These are phyloP conservation scores for Pollenia angustigena DNA, from an alignment of 2,888 invertebrate genomes.

Conservation along the genomic window DNA sequence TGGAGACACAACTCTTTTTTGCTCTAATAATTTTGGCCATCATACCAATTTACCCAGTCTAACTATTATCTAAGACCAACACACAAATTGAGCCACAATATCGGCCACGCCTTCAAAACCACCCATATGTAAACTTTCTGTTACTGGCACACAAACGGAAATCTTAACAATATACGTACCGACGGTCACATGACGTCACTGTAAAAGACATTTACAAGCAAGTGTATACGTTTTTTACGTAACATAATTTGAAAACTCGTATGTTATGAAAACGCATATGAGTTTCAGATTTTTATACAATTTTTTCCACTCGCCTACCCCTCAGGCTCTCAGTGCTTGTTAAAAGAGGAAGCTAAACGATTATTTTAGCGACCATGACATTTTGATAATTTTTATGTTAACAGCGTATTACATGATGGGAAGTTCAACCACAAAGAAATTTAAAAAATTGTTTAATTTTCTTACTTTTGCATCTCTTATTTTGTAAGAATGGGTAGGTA, in stretches of 20 bases:
- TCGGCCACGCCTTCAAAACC: background rate
- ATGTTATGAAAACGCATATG: constrained; percentile 8
- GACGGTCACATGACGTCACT: constrained; percentile 30
- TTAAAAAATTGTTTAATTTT: background rate
- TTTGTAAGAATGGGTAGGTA: background rate
- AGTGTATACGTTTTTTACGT: constrained; percentile 64
- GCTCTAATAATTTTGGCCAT: background rate
- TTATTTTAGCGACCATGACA: constrained; percentile 26
- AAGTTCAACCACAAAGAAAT: constrained; percentile 11
- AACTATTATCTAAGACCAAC: background rate
- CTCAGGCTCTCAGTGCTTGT: background rate
- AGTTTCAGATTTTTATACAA: background rate
- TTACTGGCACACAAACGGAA: background rate
- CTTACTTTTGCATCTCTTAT: background rate
- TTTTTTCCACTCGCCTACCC: no score
- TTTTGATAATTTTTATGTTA: constrained; percentile 36
- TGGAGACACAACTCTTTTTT: background rate
- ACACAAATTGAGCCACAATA: constrained; percentile 9
- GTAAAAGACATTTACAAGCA: constrained; percentile 56
- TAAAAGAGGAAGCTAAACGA: background rate
- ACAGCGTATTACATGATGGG: background rate
- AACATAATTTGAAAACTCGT: constrained; percentile 61
- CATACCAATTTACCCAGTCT: constrained; percentile 18
- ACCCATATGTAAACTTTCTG: background rate
- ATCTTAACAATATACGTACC: constrained; percentile 2